Evolutionary conservation across 2,113 vertebrate species (phyloP).

Genomic region (Rhinopomastus cyanomelas): DNA sequence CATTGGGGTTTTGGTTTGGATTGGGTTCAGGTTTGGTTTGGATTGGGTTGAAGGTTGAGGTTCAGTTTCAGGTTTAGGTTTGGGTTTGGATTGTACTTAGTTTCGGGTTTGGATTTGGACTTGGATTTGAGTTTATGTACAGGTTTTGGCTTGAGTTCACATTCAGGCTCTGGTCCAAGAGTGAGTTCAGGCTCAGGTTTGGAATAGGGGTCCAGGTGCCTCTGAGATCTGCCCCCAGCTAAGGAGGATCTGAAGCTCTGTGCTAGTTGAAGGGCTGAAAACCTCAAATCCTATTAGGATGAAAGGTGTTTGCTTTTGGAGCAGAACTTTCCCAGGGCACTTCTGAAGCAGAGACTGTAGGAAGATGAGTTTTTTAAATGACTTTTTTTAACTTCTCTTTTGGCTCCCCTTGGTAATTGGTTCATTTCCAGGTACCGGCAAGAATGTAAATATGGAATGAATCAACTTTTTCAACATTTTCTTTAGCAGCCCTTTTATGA

Average conservation of each 20-base stretch:
- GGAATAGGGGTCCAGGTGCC: neutral
- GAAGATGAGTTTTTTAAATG: slow-evolving; percentile 73
- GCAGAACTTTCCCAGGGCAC: slow-evolving; percentile 61
- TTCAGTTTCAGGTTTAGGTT: neutral
- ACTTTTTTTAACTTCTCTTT: slow-evolving; percentile 74
- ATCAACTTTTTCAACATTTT: slow-evolving; percentile 89
- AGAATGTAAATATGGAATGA: slow-evolving; percentile 89
- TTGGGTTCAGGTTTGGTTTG: neutral
- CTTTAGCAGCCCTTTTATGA: slow-evolving; percentile 88
- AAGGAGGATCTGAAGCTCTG: neutral
- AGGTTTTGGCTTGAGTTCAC: neutral
- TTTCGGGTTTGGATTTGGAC: accelerated
- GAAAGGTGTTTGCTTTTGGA: slow-evolving; percentile 38
- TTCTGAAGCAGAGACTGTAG: slow-evolving; percentile 54
- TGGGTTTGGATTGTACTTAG: neutral
- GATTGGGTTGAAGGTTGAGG: neutral
- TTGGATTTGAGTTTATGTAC: neutral
- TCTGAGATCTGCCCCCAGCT: neutral
- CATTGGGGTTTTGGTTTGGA: neutral
- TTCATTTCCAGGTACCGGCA: slow-evolving; percentile 83
- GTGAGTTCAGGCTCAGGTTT: neutral
- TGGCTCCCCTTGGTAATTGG: slow-evolving; percentile 73
- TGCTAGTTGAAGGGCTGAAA: neutral
- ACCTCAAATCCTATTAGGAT: neutral
- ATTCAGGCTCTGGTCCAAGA: neutral